Percentiles rank a stretch among this genome's conserved stretches.
Evolutionary conservation across 2,797 vertebrate genomes (phyloP).

Genomic region (Hephaestus fuliginosus): DNA sequence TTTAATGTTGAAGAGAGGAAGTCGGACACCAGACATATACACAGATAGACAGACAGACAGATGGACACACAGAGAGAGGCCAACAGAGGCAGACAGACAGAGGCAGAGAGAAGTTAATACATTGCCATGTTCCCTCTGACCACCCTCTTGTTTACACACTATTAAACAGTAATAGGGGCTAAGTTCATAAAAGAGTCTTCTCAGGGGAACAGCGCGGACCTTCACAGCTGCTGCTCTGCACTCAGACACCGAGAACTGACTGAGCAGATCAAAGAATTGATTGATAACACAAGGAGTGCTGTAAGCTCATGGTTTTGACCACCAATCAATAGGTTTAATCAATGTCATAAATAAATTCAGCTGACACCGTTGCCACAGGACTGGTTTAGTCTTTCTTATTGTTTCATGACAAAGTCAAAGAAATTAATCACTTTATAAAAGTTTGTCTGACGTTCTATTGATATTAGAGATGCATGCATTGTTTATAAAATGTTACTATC

Average conservation of each 20-base stretch:
- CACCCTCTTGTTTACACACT: slow-evolving; percentile 76
- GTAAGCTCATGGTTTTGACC: slow-evolving; percentile 61
- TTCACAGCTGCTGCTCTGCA: slow-evolving; percentile 42
- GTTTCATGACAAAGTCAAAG: slow-evolving; percentile 38
- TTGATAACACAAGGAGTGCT: slow-evolving; percentile 60
- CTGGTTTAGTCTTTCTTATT: slow-evolving; percentile 29
- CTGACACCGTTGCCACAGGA: slow-evolving; percentile 37
- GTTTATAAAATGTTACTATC: slow-evolving; percentile 29
- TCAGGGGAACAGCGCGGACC: slow-evolving; percentile 50
- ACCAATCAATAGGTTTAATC: slow-evolving; percentile 73
- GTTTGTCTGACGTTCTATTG: background rate
- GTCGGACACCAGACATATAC: slow-evolving; percentile 40
- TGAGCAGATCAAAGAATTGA: slow-evolving; percentile 64
- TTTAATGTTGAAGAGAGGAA: slow-evolving; percentile 40
- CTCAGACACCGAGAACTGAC: slow-evolving; percentile 38
- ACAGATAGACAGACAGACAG: slow-evolving; percentile 27
- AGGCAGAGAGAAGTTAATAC: slow-evolving; percentile 73
- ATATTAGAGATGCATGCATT: slow-evolving; percentile 4
- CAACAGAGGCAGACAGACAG: slow-evolving; percentile 50
- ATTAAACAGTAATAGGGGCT: slow-evolving; percentile 75
- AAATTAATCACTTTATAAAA: slow-evolving; percentile 30
- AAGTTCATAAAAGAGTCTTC: slow-evolving; percentile 72
- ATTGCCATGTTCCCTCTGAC: slow-evolving; percentile 60
- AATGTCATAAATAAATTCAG: slow-evolving; percentile 69
- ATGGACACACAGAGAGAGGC: slow-evolving; percentile 23